Evolutionary conservation across 2,797 vertebrate species (phyloP).

Genomic region (Lepus oiostolus): DNA sequence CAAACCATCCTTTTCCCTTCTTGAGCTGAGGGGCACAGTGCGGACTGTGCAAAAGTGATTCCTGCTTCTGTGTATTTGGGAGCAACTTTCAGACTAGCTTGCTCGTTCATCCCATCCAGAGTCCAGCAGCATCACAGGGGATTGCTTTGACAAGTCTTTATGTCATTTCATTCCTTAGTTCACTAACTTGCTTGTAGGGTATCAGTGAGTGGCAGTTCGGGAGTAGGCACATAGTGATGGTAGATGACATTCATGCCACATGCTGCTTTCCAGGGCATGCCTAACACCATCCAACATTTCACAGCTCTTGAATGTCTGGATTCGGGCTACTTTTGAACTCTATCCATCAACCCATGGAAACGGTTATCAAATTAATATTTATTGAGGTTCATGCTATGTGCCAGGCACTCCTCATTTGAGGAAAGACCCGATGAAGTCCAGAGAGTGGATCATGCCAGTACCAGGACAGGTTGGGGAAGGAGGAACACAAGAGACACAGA

Average conservation of each 20-base stretch:
- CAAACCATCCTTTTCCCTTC: background rate
- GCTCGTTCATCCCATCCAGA: background rate
- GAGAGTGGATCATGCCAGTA: background rate
- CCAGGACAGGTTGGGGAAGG: background rate
- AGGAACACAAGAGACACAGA: background rate
- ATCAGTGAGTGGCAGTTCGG: constrained; percentile 51
- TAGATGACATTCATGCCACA: constrained; percentile 60
- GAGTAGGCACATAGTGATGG: constrained; percentile 58
- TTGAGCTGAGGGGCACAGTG: background rate
- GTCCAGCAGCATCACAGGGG: background rate
- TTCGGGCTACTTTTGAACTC: constrained; percentile 53
- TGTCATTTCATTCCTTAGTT: constrained; percentile 51
- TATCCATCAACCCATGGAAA: constrained; percentile 35
- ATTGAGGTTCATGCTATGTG: constrained; percentile 17
- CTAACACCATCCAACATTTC: constrained; percentile 59
- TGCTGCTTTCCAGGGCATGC: constrained; percentile 28
- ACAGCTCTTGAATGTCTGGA: constrained; percentile 64
- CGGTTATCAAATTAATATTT: background rate
- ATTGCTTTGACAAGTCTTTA: constrained; percentile 44
- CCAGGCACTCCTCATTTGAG: background rate
- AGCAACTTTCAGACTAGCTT: background rate
- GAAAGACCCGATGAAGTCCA: background rate
- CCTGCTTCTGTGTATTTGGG: background rate
- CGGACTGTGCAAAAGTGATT: constrained; percentile 3
- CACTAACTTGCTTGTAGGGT: constrained; percentile 8